Percentiles rank a stretch among this genome's conserved stretches.
phyloP scores from a whole-genome alignment of 2,113 vertebrate species.

The Semicossyphus pulcher region DNA sequence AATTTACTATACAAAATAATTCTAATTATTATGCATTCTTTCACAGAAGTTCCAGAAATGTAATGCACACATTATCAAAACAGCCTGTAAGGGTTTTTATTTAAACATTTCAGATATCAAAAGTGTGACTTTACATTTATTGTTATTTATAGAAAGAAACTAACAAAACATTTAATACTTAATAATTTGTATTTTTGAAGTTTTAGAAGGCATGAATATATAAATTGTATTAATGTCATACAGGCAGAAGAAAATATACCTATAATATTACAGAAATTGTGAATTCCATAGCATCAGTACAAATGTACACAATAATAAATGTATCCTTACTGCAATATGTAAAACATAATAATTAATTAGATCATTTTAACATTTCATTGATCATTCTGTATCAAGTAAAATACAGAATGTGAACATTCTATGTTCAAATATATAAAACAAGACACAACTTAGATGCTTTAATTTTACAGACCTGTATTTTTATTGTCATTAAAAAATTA shows the following conservation, averaged over 20 bases:
- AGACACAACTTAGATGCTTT: not conserved
- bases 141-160: not conserved
- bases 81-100: too few relatives aligned
- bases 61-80: too few relatives aligned
- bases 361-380: not conserved
- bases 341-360: conserved; percentile 13
- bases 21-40: too few relatives aligned
- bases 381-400: not conserved
- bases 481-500: not conserved
- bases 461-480: not conserved
- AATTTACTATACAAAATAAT: too few relatives aligned
- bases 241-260: conserved; percentile 13
- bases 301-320: not conserved
- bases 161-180: not conserved
- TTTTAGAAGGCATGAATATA: too few relatives aligned
- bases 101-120: too few relatives aligned
- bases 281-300: not conserved
- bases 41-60: too few relatives aligned
- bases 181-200: not conserved
- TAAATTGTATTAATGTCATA: conserved; percentile 17
- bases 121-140: too few relatives aligned
- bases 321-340: conserved; percentile 6
- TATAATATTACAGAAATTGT: not conserved
- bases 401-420: conserved; percentile 8
- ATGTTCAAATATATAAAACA: conserved; percentile 9